Conservation (phyloP, 1,140 invertebrate species). For the Bombus waltoni region DNA sequence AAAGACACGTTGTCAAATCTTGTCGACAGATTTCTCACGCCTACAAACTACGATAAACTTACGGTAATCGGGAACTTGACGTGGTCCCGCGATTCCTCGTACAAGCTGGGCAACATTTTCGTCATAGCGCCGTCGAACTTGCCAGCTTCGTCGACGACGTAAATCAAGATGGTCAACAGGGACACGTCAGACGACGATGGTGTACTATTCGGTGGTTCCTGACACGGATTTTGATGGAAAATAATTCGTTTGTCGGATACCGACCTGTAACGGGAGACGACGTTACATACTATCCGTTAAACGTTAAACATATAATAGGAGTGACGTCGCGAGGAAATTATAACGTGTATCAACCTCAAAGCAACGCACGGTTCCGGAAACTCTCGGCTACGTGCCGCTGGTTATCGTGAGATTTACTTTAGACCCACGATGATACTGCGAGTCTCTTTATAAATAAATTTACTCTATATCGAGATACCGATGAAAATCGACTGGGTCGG, state of each 20-base stretch:
- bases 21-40: background rate
- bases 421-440: too few relatives aligned
- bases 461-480: background rate
- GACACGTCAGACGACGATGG: constrained; percentile 59
- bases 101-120: constrained; percentile 74
- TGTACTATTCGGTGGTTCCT: constrained; percentile 40
- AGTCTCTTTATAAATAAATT: background rate
- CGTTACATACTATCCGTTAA: background rate
- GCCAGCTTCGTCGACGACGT: constrained; percentile 75
- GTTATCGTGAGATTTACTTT: background rate
- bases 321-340: background rate
- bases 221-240: constrained; percentile 73
- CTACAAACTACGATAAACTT: constrained; percentile 27
- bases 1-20: background rate
- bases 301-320: background rate
- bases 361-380: background rate
- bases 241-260: constrained; percentile 72
- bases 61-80: constrained; percentile 54
- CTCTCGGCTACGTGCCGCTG: background rate
- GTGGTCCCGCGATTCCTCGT: constrained; percentile 58
- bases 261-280: constrained; percentile 63
- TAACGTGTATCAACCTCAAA: constrained; percentile 1
- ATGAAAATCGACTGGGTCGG: background rate
- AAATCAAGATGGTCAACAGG: constrained; percentile 71
- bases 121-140: constrained; percentile 75